These are phyloP conservation scores for Drosophila dunni DNA, from an alignment of 1,140 invertebrate species.

Conservation along the genomic window DNA sequence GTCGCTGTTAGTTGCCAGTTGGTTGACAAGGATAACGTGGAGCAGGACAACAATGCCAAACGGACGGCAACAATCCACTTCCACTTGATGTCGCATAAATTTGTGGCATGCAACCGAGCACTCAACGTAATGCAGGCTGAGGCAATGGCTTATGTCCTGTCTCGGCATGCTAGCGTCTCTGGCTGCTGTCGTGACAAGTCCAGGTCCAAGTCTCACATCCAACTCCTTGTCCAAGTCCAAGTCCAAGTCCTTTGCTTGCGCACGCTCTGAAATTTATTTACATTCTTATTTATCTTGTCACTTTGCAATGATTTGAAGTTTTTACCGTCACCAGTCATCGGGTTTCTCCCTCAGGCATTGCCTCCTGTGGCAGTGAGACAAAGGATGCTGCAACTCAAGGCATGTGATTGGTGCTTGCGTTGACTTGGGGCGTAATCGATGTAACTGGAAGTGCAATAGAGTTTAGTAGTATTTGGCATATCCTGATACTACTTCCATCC, in stretches of 20 bases:
- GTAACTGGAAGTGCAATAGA: conserved; percentile 1
- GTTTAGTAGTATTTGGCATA: neutral
- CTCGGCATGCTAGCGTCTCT: conserved; percentile 21
- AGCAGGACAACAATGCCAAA: conserved; percentile 22
- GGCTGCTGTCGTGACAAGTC: conserved; percentile 7
- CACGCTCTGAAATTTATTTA: conserved; percentile 67
- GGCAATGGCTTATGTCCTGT: conserved; percentile 62
- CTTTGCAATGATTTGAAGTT: conserved; percentile 66
- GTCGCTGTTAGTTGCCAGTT: conserved; percentile 7
- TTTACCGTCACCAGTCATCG: conserved; percentile 18
- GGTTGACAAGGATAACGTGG: conserved; percentile 40
- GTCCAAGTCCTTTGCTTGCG: conserved; percentile 19
- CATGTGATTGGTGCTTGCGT: conserved; percentile 13
- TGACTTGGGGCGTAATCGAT: neutral
- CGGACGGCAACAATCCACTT: conserved; percentile 41
- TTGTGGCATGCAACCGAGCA: conserved; percentile 42
- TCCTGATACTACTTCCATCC: too few relatives aligned
- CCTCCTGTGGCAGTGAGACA: conserved; percentile 2
- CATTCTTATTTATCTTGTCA: conserved; percentile 71
- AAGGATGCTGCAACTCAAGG: conserved; percentile 13
- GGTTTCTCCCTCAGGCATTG: neutral
- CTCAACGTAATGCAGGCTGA: conserved; percentile 39
- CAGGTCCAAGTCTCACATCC: neutral
- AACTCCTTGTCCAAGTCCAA: too few relatives aligned
- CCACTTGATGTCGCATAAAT: conserved; percentile 63